Evolutionary conservation across 2,888 invertebrate genomes (phyloP), one percentile per base, ranked within the genome.

Genomic region (Eristalinus sepulchralis): DNA sequence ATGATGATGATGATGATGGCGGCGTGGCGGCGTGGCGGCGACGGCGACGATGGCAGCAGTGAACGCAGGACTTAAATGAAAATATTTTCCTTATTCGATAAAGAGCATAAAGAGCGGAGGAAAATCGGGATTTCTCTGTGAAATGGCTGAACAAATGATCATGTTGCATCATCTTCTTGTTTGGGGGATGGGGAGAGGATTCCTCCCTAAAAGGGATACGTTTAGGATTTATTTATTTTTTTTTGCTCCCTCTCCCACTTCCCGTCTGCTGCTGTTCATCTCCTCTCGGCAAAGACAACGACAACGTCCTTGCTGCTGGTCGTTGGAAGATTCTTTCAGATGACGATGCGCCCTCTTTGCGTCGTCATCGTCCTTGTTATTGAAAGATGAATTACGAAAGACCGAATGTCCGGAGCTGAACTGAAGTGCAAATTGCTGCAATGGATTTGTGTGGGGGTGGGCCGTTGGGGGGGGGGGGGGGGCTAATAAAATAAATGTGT

Each of bases 11-110:
- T 5, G 27, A 5, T 5, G 27, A 5, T 5, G 5, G 27, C 5
- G 27, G 27, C 27, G 27, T 5, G 27, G 27, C 27, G 5, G 27
- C 27, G 27, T 5, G 5, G 27, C 27, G 27, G 27, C 27, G 27
- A 27, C 27, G 27, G 27, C 27, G 27, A 27, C 27, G 27, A 27
- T 5, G 5, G 27, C 31, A 6, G 53, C 24, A 60, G 75, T 55
- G 75, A 67, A 36, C 64, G 68, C 68, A 83, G 66, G 68, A 64
- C 53, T 83, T 79, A 80, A 80, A 83, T 79, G 83, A 75, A 79
- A 84, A 84, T 66, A 81, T 77, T 81, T 84, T 81, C 76, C 71
- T 77, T 76, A 84, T 84, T 84, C 71, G 76, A 81, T 81, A 81
- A 81, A 59, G 71, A 76, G 64, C 53, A 81, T 81, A 81, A 81